Percentiles rank a stretch among this genome's conserved stretches.
phyloP scores from a whole-genome alignment of 2,888 invertebrate genomes.

The Cephus spinipes region DNA sequence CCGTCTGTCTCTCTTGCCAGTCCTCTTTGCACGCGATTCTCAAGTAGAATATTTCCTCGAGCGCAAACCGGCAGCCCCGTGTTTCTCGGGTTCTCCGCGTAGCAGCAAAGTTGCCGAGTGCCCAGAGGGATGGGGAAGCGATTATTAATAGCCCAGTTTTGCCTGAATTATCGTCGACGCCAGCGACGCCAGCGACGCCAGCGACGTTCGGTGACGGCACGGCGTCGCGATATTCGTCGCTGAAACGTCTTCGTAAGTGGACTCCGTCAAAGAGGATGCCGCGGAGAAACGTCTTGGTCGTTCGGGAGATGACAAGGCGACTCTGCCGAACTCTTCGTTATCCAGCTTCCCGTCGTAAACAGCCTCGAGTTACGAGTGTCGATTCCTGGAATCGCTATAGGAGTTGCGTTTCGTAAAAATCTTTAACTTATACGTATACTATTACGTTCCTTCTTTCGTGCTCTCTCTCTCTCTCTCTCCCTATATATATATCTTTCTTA shows the following conservation, averaged over 20 bases:
- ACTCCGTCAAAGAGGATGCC: no score
- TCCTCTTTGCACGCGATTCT: not conserved
- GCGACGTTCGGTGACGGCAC: slow-evolving; percentile 32
- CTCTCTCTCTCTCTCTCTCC: no score
- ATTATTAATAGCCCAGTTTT: slow-evolving; percentile 46
- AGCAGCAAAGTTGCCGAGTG: not conserved
- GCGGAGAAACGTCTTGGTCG: no score
- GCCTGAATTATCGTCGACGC: slow-evolving; percentile 41
- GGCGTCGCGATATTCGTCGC: slow-evolving; percentile 24
- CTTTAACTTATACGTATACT: no score
- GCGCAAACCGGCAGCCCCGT: not conserved
- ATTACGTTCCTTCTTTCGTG: no score
- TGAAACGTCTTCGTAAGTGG: no score
- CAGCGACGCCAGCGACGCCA: slow-evolving; percentile 16
- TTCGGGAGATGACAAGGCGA: no score
- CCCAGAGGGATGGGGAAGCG: slow-evolving; percentile 26
- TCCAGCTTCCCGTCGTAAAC: not conserved
- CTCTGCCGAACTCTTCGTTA: not conserved
- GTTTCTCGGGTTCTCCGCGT: no score
- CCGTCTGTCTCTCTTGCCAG: not conserved
- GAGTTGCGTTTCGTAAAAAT: no score
- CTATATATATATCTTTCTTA: no score
- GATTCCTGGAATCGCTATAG: not conserved
- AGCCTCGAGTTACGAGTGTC: not conserved
- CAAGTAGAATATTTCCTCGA: not conserved